Base-by-base conservation (phyloP, 2,113 vertebrate species). In the Puffinus mauretanicus region DNA sequence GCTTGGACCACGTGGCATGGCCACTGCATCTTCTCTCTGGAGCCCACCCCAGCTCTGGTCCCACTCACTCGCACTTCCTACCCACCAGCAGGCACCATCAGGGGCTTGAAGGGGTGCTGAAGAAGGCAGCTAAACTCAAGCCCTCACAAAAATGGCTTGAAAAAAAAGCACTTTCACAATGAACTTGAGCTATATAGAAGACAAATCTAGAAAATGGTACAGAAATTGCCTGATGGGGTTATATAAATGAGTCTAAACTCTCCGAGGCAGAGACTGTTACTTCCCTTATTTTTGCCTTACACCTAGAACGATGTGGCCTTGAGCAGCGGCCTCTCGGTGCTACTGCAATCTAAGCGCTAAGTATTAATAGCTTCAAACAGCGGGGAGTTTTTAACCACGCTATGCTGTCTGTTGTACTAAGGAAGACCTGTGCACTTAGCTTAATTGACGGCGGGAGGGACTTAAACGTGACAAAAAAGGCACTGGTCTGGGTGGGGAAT, bases 1-100 rank as follows among this genome's bases (percentile, higher is more conserved):
- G 10, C 27, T 36, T 36, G 46, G 40, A 22, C 20, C 70, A 40
- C 2, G 0, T 0, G 1, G 15, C 19, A 6, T 2, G 29, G 44
- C n/a, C 52, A 11, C 22, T 16, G 19, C 24, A 4, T 44, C 75
- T 60, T 62, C 55, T 32, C 27, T 24, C 25, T 36, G 20, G 32
- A 85, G 17, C 27, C 60, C 65, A 58, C 34, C 51, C 36, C 47
- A 44, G 16, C 87, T 72, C 76, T 69, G 52, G 26, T 55, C 58
- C 27, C 58, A 9, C 44, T 64, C 29, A 5, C 42, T 54, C 67
- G 19, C 3, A 2, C 15, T 10, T 65, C 64, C 40, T 21, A 10
- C 17, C 24, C 9, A 2, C 36, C n/a, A 40, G 52, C 13, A 80
- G 81, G 64, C 32, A 75, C 36, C 67, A 34, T 17, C 7, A 47